A percentile compares a stretch with the other conserved stretches of the same genome.
phyloP scores from a whole-genome alignment of 2,888 invertebrate genomes.

The Amphipyra tragopoginis region DNA sequence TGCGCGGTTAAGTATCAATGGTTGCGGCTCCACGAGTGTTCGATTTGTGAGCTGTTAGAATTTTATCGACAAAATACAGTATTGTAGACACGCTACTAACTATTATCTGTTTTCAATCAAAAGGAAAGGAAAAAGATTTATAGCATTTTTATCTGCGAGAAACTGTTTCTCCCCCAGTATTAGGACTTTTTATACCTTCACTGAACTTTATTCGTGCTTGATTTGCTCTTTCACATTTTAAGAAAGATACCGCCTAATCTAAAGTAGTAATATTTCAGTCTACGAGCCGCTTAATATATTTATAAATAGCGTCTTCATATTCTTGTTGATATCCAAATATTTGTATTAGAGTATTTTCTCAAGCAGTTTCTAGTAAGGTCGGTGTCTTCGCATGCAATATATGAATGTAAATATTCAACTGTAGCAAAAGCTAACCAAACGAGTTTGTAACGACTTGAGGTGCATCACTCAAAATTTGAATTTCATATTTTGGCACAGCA shows the following conservation, averaged over 20 bases:
- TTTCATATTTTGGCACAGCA: conserved; percentile 71
- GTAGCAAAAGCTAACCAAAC: conserved; percentile 68
- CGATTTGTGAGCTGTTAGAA: conserved; percentile 48
- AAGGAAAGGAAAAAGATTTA: conserved; percentile 51
- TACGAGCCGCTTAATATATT: not conserved
- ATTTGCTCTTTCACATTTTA: not conserved
- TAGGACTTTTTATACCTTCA: conserved; percentile 33
- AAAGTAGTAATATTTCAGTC: not conserved
- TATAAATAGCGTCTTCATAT: not conserved
- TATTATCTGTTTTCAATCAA: conserved; percentile 49
- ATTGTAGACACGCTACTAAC: conserved; percentile 41
- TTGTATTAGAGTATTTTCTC: conserved; percentile 35
- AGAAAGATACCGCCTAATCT: conserved; percentile 1
- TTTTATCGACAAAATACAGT: conserved; percentile 42
- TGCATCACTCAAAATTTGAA: conserved; percentile 73
- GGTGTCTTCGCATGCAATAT: conserved; percentile 35
- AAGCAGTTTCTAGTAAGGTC: conserved; percentile 9
- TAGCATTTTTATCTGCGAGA: conserved; percentile 45
- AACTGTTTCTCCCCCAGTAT: conserved; percentile 34
- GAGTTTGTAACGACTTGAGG: conserved; percentile 79
- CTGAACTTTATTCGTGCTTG: conserved; percentile 14
- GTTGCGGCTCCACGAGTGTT: conserved; percentile 63
- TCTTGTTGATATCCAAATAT: conserved; percentile 32
- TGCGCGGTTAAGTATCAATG: conserved; percentile 77
- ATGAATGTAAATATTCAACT: conserved; percentile 59